A percentile compares a stretch with the other conserved stretches of the same genome.
phyloP scores from a whole-genome alignment of 2,888 invertebrate genomes.

The Pammene aurita region DNA sequence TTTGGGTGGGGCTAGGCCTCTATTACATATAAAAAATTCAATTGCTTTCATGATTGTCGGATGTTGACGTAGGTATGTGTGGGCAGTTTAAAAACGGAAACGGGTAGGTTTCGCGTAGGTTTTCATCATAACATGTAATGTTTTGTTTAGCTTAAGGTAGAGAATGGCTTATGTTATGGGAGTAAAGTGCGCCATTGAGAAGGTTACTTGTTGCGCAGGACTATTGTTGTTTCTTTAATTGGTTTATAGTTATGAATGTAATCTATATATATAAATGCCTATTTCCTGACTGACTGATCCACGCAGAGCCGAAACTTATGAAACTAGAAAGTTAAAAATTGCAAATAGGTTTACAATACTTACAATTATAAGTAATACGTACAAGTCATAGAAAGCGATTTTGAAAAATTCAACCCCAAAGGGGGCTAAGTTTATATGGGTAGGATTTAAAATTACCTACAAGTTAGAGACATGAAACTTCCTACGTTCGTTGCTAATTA shows the following conservation, averaged over 20 bases:
- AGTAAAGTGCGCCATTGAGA: constrained; percentile 2
- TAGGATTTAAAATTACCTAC: too few relatives aligned
- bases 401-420: too few relatives aligned
- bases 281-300: too few relatives aligned
- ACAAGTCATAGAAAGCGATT: too few relatives aligned
- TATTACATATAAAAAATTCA: constrained; percentile 12
- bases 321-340: too few relatives aligned
- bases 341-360: too few relatives aligned
- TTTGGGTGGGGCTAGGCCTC: constrained; percentile 28
- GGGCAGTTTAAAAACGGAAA: constrained; percentile 15
- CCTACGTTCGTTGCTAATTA: too few relatives aligned
- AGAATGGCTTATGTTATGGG: background rate
- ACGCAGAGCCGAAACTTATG: too few relatives aligned
- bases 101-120: background rate
- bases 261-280: too few relatives aligned
- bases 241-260: background rate
- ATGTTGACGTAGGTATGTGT: constrained; percentile 17
- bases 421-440: too few relatives aligned
- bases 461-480: too few relatives aligned
- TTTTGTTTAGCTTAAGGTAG: background rate
- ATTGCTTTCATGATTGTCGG: constrained; percentile 13
- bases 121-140: background rate
- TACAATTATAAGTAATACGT: too few relatives aligned
- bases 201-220: background rate
- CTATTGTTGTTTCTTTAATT: background rate